phyloP scores from a whole-genome alignment of 92 coral and sea anemone species.

The Zoanthus sansibaricus region DNA sequence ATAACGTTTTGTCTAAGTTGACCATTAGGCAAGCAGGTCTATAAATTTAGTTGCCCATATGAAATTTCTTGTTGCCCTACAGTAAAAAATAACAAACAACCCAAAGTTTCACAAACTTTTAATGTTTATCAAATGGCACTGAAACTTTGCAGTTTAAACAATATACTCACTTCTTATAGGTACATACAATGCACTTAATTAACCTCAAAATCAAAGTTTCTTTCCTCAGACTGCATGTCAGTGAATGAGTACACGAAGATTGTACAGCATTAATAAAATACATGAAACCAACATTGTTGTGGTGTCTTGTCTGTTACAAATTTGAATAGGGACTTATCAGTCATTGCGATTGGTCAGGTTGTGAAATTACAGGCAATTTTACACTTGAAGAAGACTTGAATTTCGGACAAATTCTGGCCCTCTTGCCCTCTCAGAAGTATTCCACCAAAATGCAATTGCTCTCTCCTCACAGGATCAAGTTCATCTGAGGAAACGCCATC shows the following conservation, averaged over 20 bases:
- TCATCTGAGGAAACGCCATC: slow-evolving; percentile 48
- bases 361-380: neutral
- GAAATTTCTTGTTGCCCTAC: slow-evolving; percentile 38
- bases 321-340: neutral
- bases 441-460: slow-evolving; percentile 55
- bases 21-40: slow-evolving; percentile 51
- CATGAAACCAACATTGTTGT: no score
- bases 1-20: slow-evolving; percentile 37
- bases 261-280: no score
- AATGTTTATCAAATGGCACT: slow-evolving; percentile 7
- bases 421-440: slow-evolving; percentile 29
- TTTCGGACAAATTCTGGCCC: slow-evolving; percentile 27
- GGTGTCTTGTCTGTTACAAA: neutral
- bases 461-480: slow-evolving; percentile 13
- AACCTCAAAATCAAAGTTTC: no score
- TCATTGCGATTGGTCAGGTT: slow-evolving; percentile 22
- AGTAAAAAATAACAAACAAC: neutral
- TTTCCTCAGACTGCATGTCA: no score
- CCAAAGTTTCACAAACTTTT: no score
- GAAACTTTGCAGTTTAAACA: slow-evolving; percentile 13
- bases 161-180: neutral
- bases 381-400: neutral
- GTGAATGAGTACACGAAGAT: no score
- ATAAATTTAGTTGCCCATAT: slow-evolving; percentile 15
- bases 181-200: no score